phyloP scores from a whole-genome alignment of 2,888 invertebrate genomes.

The Stenotaenia linearis region DNA sequence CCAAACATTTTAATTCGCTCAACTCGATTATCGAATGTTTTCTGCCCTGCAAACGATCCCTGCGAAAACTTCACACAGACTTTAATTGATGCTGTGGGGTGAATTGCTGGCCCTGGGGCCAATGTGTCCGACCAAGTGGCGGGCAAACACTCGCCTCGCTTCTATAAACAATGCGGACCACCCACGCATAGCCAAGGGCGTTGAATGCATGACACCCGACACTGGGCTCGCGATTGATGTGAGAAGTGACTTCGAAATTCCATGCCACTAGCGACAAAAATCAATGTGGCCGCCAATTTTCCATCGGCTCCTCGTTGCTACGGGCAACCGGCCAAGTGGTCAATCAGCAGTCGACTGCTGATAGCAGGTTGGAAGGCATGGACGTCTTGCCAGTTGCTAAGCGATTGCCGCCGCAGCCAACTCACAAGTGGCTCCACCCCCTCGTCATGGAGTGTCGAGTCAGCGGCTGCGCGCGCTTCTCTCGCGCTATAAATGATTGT shows the following conservation, averaged over 20 bases:
- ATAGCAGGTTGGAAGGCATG: constrained; percentile 13
- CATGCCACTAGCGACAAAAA: background rate
- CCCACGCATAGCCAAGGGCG: constrained; percentile 1
- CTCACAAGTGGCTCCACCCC: constrained; percentile 21
- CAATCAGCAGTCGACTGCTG: constrained; percentile 17
- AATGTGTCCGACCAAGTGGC: constrained; percentile 24
- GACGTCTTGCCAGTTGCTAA: constrained; percentile 9
- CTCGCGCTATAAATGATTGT: constrained; percentile 18
- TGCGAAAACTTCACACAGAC: background rate
- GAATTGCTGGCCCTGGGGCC: constrained; percentile 19
- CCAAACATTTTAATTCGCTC: background rate
- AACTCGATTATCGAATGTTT: background rate
- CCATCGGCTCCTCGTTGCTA: background rate
- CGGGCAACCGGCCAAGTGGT: constrained; percentile 10
- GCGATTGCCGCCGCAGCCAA: constrained; percentile 12
- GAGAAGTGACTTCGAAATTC: constrained; percentile 11
- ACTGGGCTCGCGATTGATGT: background rate
- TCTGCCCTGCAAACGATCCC: background rate
- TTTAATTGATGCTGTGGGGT: constrained; percentile 8
- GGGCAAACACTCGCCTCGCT: constrained; percentile 26
- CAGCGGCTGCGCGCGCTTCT: constrained; percentile 21
- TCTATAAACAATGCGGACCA: constrained; percentile 23
- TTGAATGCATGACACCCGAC: constrained; percentile 17
- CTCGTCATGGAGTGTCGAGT: constrained; percentile 22
- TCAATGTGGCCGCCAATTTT: background rate